A percentile compares a stretch with the other conserved stretches of the same genome.
These are phyloP conservation scores for Amaurobius ferox DNA, from an alignment of 2,888 invertebrate species.

Conservation along the genomic window DNA sequence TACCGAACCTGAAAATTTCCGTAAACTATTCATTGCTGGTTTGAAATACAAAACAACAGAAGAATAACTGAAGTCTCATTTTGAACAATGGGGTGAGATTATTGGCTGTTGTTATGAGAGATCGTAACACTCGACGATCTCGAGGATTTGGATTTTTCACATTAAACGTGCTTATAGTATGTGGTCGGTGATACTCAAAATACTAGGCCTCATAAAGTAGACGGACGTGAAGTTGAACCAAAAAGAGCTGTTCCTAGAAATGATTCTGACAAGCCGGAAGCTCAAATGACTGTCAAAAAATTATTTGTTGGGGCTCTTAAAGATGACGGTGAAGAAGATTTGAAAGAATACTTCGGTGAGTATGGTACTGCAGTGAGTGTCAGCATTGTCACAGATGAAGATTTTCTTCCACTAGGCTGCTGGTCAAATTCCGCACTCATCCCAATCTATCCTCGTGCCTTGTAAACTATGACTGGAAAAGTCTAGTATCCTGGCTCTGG, in stretches of 20 bases:
- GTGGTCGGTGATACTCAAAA: constrained; percentile 97
- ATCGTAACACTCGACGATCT: constrained; percentile 94
- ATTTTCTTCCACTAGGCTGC: too few relatives aligned
- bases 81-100: constrained; percentile 97
- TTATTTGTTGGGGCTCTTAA: constrained; percentile 95
- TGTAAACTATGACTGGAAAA: too few relatives aligned
- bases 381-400: constrained; percentile 93
- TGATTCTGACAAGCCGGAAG: constrained; percentile 89
- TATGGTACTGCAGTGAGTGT: constrained; percentile 90
- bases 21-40: constrained; percentile 96
- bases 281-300: constrained; percentile 95
- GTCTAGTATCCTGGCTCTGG: too few relatives aligned
- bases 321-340: constrained; percentile 92
- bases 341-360: constrained; percentile 84
- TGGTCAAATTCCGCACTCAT: too few relatives aligned
- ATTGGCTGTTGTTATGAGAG: constrained; percentile 98
- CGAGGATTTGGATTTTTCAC: constrained; percentile 99
- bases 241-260: constrained; percentile 95
- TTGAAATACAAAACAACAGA: constrained; percentile 95
- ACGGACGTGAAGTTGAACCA: constrained; percentile 95
- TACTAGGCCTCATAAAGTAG: constrained; percentile 90
- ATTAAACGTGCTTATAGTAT: constrained; percentile 92
- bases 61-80: constrained; percentile 88
- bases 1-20: constrained; percentile 76
- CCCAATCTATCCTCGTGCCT: too few relatives aligned